phyloP scores from a whole-genome alignment of 2,888 invertebrate species.

The Chalcosyrphus nemorum region DNA sequence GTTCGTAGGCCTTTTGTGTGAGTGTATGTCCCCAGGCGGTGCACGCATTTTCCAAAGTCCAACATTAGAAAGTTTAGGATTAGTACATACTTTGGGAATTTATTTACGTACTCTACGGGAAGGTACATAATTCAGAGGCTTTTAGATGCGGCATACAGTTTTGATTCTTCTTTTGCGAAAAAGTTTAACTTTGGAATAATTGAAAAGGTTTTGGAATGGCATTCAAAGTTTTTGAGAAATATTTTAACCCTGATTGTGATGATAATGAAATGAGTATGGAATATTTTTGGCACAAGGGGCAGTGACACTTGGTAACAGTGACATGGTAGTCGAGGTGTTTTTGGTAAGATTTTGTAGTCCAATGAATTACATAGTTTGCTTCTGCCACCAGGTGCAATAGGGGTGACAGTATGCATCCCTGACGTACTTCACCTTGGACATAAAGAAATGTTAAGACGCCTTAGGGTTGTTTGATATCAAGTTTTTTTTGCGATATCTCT shows the following conservation, averaged over 20 bases:
- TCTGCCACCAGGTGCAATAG: too few species aligned
- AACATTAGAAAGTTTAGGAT: constrained; percentile 9
- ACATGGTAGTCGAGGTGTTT: too few species aligned
- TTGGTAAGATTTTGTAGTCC: too few species aligned
- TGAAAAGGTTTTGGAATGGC: neutral
- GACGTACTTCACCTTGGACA: too few species aligned
- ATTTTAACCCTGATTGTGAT: neutral
- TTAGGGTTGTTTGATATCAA: too few species aligned
- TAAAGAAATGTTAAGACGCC: too few species aligned
- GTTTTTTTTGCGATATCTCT: too few species aligned
- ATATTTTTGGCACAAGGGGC: neutral
- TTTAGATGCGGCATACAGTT: neutral
- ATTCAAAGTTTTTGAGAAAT: neutral
- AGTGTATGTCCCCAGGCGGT: neutral
- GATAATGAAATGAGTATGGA: neutral
- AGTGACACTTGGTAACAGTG: too few species aligned
- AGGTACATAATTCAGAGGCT: neutral
- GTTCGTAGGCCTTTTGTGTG: neutral
- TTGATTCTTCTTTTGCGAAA: neutral
- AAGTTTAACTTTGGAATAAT: neutral
- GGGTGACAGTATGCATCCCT: too few species aligned
- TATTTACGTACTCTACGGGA: neutral
- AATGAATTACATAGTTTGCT: too few species aligned
- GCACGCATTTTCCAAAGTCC: constrained; percentile 30
- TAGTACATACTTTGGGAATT: constrained; percentile 9